phyloP scores from a whole-genome alignment of 2,113 vertebrate genomes.

The Corythornis vintsioides region DNA sequence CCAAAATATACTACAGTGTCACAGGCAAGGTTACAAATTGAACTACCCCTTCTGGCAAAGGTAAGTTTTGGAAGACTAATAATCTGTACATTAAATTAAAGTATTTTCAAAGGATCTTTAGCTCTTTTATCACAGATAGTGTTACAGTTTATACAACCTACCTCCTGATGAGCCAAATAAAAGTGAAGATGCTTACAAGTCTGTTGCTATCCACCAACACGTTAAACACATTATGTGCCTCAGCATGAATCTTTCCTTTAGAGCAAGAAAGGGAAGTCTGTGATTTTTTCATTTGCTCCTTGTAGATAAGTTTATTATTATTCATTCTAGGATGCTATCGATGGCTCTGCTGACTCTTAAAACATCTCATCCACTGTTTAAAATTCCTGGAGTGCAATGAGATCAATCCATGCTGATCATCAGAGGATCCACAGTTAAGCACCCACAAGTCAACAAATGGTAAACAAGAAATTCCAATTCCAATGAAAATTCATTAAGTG shows the following conservation, averaged over 20 bases:
- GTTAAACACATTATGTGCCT: background rate
- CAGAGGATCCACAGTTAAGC: slow-evolving; percentile 68
- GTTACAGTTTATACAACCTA: background rate
- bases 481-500: slow-evolving; percentile 11
- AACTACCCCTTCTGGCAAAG: background rate
- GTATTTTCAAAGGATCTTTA: background rate
- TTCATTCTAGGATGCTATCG: slow-evolving; percentile 19
- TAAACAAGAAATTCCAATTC: slow-evolving; percentile 69
- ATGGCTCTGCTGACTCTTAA: slow-evolving; percentile 57
- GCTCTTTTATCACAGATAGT: background rate
- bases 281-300: slow-evolving; percentile 45
- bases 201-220: background rate
- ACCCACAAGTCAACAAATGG: slow-evolving; percentile 46
- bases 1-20: background rate
- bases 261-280: background rate
- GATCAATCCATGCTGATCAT: slow-evolving; percentile 58
- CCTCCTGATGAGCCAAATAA: slow-evolving; percentile 8
- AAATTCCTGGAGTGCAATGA: slow-evolving; percentile 41
- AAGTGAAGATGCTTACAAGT: background rate
- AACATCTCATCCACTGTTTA: slow-evolving; percentile 67
- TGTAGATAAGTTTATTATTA: slow-evolving; percentile 58
- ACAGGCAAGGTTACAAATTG: slow-evolving; percentile 10
- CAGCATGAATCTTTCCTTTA: slow-evolving; percentile 30
- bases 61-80: background rate
- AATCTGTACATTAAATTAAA: background rate